Evolutionary conservation across 1,140 invertebrate genomes (phyloP), one percentile per base, ranked within the genome.

Genomic region (Aphaenogaster rudis): DNA sequence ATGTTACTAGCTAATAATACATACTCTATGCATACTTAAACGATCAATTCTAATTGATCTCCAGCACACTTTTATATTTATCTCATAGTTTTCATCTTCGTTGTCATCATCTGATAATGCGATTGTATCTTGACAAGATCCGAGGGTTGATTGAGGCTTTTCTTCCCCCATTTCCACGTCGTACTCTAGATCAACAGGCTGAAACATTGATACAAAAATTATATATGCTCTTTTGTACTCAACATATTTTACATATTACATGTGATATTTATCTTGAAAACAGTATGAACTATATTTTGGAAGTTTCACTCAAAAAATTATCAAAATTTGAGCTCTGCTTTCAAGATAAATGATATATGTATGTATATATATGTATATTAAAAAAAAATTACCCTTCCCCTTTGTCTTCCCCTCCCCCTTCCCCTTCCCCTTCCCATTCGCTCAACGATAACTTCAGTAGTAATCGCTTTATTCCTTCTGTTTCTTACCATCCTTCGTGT

Each of bases 41-140:
- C 91, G 89, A 54, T 92, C 86, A 4, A 93, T 9, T 36, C 87
- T 67, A 57, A 81, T 87, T 1, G 93, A 94, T 88, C 61, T 82
- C 93, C 93, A 94, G 7, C 88, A 72, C 0, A 94, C 52, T 87
- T 94, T 94, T 2, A 94, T 63, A 82, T 81, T 86, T 48, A 93
- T 87, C 42, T 89, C 89, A 76, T 92, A 93, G 78, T 93, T 89
- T 3, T 93, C 93, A 79, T 86, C 88, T 9, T 91, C 87, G 28
- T 11, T 66, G 11, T 63, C 57, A 57, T 67, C 39, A 57, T 88
- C 59, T 54, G 79, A 77, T 17, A 85, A 4, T 45, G 57, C 3
- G 3, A 87, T 36, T 7, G 69, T 11, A 88, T 74, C 63, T 50
- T 80, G 52, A n/a, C 9, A 9, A 1, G 13, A 48, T 39, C 50